Base-by-base conservation (phyloP, 1,140 invertebrate species). In the Zaprionus inermis region DNA sequence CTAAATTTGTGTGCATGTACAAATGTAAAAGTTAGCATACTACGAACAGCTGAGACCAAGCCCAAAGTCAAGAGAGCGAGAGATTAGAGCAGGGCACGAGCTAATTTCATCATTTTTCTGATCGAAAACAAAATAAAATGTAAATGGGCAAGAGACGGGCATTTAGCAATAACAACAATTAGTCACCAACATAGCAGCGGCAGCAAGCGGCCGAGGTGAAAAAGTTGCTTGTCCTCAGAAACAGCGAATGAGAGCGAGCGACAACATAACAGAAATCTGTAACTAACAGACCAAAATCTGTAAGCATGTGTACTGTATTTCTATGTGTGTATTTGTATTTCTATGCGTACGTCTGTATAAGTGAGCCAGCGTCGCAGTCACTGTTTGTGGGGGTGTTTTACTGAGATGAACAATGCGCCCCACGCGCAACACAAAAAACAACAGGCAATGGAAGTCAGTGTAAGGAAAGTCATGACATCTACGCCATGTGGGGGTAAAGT, bases 131-230 rank as follows among this genome's bases (percentile, higher is more conserved):
- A 57, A 69, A 69, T 38, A 38, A 55, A 38, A 30, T 46, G 57
- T 73, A 67, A 38, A 38, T 51, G 32, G 51, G 20, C 32, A 63
- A 57, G 38, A 56, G 52, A 32, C 30, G 57, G 38, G 51, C 41
- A 44, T 70, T 57, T 63, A 32, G 66, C 52, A 74, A 70, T 64
- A 70, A 63, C 58, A 70, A 57, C 24, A 61, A 69, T 74, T 74
- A 63, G 72, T 74, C 72, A 74, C 66, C 66, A 60, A 14, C 51
- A 54, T 20, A 49, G 46, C 64, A 55, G 56, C 41, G 9, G 10
- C 7, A 32, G 30, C 30, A 54, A 60, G 28, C 52, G 18, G n/a
- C 20, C 34, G 59, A 58, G 72, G 72, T 74, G 72, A 74, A 63
- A 70, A 64, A 63, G 24, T 38, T 63, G 51, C 38, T 38, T 63